Evolutionary conservation across 2,888 invertebrate genomes (phyloP), one percentile per base, ranked within the genome.

Genomic region (Idaea dimidiata): DNA sequence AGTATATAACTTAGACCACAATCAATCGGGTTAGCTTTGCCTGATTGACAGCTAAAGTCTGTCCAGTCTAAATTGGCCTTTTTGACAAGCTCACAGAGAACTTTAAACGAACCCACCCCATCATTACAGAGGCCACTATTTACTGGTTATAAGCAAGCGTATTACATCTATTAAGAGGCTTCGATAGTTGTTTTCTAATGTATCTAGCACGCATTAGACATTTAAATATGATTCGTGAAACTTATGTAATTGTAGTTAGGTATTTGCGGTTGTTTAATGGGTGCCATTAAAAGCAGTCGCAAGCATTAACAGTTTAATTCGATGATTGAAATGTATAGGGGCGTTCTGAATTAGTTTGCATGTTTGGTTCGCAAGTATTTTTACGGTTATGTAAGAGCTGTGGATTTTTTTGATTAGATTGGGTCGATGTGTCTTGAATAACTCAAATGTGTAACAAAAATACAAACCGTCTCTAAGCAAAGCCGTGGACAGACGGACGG

Each of bases 151-250:
- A 76, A 69, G 76, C 67, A 79, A 77, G 79, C 79, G 78, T 78
- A 78, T 82, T 81, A 84, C 84, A 84, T 84, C 84, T 84, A 89
- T 87, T 87, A 88, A 80, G 81, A 82, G 77, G 76, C 43, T 82
- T 80, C 77, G 77, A 83, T 77, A 78, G 80, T 83, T 79, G 81
- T 81, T 78, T 79, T 80, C 71, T 78, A 85, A 88, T 90, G 87
- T 81, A 80, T 85, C 83, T 85, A 70, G 76, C 73, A 77, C 78
- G 78, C 81, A 88, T 89, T 84, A 83, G 77, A 82, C 78, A 85
- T 89, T 87, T 85, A 89, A 87, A 86, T 86, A 82, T 82, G 74
- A 76, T 91, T 89, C 90, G 82, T 74, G 82, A 81, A 88, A 88
- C 87, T 86, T 83, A 83, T 84, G 83, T 81, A 84, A 84, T 82